phyloP scores from a whole-genome alignment of 2,797 vertebrate species.

The Tiaroga cobitis region DNA sequence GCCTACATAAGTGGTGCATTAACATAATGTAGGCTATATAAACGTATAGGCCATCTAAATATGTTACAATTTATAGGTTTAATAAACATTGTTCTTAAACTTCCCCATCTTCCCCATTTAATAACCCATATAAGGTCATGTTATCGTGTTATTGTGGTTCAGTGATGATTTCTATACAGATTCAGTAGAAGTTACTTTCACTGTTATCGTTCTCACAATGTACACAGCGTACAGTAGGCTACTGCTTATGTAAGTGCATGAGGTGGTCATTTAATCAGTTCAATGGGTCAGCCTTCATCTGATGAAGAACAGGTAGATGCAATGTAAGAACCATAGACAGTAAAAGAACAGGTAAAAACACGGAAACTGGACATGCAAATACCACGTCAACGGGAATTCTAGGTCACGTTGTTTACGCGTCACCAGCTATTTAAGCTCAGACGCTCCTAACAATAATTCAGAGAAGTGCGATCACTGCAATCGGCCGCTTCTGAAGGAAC shows the following conservation, averaged over 20 bases:
- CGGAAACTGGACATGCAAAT: background rate
- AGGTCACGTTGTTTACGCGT: background rate
- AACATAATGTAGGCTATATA: background rate
- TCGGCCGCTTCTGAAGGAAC: background rate
- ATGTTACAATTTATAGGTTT: background rate
- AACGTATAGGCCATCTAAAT: background rate
- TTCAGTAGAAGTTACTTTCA: background rate
- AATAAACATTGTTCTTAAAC: background rate
- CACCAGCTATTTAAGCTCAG: background rate
- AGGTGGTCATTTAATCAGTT: background rate
- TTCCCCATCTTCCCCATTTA: background rate
- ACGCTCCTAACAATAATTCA: background rate
- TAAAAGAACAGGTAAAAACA: background rate
- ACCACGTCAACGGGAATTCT: slow-evolving; percentile 19
- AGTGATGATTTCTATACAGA: background rate
- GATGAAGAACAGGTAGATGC: background rate
- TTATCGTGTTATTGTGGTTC: background rate
- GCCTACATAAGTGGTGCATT: background rate
- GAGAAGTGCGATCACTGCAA: background rate
- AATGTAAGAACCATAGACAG: no score
- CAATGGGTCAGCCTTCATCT: background rate
- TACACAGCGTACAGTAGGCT: background rate
- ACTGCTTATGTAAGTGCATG: background rate
- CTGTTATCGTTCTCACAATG: background rate
- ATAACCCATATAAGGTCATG: background rate